Base-by-base conservation (phyloP, 2,888 invertebrate species). In the Monopis laevigella region DNA sequence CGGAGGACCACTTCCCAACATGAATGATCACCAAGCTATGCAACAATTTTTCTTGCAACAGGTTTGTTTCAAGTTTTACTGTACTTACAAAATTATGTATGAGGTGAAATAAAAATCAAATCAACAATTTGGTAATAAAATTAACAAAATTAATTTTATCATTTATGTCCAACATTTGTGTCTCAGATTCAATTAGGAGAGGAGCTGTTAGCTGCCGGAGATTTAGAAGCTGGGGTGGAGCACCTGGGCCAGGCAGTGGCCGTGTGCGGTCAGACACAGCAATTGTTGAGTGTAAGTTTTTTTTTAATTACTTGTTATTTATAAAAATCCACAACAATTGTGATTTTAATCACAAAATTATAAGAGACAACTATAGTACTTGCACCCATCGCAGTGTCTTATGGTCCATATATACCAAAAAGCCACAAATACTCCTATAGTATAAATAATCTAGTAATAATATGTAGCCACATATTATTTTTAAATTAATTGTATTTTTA, bases 231-330 rank as follows among this genome's bases (percentile, higher is more conserved):
- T 34, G 98, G 96, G 26, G 93, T 98, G 39, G 96, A 97, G 66
- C 98, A 98, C 80, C 86, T 99, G 51, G 93, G 94, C 30, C 96
- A 96, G 71, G 98, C 98, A 6, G 93, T 99, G n/a, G 92, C 96
- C 2, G 93, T 98, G 17, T 98, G 98, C 64, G 97, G 96, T 8
- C 96, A 98, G 66, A 93, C 96, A 1, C 89, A 91, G 56, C 93
- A 96, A 64, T 81, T 97, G 40, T 84, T 97, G 39, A 87, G 90
- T 62, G 85, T 86, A 48, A 62, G 74, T 65, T 11, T 4, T n/a
- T n/a, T n/a, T n/a, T n/a, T n/a, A n/a, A n/a, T n/a, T n/a, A n/a
- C n/a, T n/a, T n/a, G n/a, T n/a, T n/a, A n/a, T n/a, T n/a, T n/a
- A n/a, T n/a, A n/a, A n/a, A n/a, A n/a, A n/a, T n/a, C n/a, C n/a